Evolutionary conservation across 92 coral and sea anemone species (phyloP).

Genomic region (Siderastrea siderea): DNA sequence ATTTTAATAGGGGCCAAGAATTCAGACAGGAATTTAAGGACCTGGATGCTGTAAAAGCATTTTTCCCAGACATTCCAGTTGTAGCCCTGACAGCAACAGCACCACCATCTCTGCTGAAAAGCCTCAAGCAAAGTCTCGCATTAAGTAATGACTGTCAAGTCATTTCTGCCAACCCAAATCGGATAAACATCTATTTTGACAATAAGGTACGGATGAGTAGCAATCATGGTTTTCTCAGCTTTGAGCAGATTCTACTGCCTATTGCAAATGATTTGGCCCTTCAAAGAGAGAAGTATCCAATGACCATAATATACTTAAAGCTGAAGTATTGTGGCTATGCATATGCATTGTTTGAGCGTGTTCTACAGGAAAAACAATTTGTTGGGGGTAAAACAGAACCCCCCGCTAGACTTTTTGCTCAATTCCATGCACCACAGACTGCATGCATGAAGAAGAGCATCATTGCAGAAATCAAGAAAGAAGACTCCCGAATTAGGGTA

Average conservation of each 20-base stretch:
- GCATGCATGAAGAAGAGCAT: constrained; percentile 59
- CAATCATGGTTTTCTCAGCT: constrained; percentile 58
- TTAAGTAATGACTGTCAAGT: constrained; percentile 30
- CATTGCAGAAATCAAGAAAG: constrained; percentile 59
- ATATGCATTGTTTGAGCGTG: not conserved
- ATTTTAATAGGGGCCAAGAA: too few relatives aligned
- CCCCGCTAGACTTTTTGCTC: constrained; percentile 66
- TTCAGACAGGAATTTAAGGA: too few relatives aligned
- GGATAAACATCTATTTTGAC: constrained; percentile 63
- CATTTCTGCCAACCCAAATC: constrained; percentile 71
- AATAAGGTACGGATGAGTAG: constrained; percentile 63
- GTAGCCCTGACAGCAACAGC: constrained; percentile 79
- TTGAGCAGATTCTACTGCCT: constrained; percentile 58
- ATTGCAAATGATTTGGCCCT: constrained; percentile 68
- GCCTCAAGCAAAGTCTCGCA: constrained; percentile 45
- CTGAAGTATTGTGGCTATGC: constrained; percentile 75
- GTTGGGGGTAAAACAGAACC: constrained; percentile 70
- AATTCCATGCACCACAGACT: constrained; percentile 81
- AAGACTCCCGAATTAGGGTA: constrained; percentile 66
- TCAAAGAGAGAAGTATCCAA: constrained; percentile 75
- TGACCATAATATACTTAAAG: constrained; percentile 71
- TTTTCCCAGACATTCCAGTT: constrained; percentile 53
- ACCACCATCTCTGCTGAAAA: constrained; percentile 59
- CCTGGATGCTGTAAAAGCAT: constrained; percentile 38
- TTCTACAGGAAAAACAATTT: constrained; percentile 48